phyloP scores from a whole-genome alignment of 2,113 vertebrate genomes.

The Caracal caracal region DNA sequence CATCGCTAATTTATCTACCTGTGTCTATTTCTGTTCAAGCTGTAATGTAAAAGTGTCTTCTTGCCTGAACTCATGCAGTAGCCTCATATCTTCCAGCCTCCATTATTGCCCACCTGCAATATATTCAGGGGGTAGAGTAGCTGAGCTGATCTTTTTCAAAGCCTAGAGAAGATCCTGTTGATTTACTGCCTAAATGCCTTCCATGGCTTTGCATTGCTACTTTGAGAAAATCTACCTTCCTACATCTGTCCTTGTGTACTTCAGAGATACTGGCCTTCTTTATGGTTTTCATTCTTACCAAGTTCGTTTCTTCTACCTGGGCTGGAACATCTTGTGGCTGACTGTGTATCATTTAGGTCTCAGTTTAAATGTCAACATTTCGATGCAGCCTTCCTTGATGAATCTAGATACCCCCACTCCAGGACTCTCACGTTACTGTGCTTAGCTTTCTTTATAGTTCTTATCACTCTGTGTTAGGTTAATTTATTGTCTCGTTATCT shows the following conservation, averaged over 20 bases:
- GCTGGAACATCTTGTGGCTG: neutral
- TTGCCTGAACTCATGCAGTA: neutral
- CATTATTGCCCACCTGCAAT: neutral
- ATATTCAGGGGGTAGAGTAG: neutral
- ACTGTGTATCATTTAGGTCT: neutral
- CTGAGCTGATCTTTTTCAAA: neutral
- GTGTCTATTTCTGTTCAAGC: neutral
- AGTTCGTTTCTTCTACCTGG: neutral
- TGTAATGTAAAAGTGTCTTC: neutral
- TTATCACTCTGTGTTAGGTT: neutral
- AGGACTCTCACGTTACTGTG: neutral
- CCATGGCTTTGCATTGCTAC: neutral
- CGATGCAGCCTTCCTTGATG: neutral
- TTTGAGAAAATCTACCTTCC: neutral
- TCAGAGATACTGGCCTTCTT: neutral
- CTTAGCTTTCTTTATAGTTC: neutral
- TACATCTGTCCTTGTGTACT: neutral
- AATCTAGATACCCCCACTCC: neutral
- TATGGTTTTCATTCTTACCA: neutral
- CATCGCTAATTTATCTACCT: neutral
- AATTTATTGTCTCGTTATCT: neutral
- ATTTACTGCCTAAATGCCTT: neutral
- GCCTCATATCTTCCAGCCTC: neutral
- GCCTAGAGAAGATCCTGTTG: neutral
- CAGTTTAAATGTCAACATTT: neutral